Evolutionary conservation across 2,888 invertebrate species (phyloP), one percentile per base, ranked within the genome.

Genomic region (Cistogaster globosa): DNA sequence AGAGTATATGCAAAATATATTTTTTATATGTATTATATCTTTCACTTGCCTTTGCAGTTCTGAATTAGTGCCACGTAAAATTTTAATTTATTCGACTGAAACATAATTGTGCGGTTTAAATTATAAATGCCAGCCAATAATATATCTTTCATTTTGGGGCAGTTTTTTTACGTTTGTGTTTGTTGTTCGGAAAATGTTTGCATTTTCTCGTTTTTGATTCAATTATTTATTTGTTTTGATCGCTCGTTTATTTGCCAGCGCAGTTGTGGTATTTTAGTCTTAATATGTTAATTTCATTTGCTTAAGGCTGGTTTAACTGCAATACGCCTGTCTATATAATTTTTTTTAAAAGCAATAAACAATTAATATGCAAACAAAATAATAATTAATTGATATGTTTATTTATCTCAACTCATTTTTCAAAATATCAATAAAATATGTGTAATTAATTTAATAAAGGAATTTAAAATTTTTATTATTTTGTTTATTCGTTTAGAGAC

Each of bases 111-210:
- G 81, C 74, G 84, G 84, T 81, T 78, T 78, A 65, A 74, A 78
- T 78, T 82, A 65, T 55, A 82, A 85, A 82, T 79, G 75, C 71
- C 85, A 82, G 71, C 78, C 32, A 8, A 32, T 85, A 85, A 85
- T 82, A 85, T 85, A 71, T 82, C 85, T 85, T 85, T 85, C 82
- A 85, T 82, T 82, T 75, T 79, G 78, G 75, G 75, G 55, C 65
- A 67, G n/a, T n/a, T 42, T 42, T 42, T 42, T 32, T 6, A 55
- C 11, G 11, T 22, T 38, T 51, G 6, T 53, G 38, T 71, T 72
- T 58, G 18, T 65, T 72, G 58, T 65, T 38, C 4, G 26, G n/a
- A 53, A 58, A 63, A 62, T 65, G 48, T 68, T 51, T 65, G 22
- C 65, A 60, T 69, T 62, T 32, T 1, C 9, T 36, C 22, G 8